Conservation (phyloP, 2,113 vertebrate species). For the Aleadryas rufinucha region DNA sequence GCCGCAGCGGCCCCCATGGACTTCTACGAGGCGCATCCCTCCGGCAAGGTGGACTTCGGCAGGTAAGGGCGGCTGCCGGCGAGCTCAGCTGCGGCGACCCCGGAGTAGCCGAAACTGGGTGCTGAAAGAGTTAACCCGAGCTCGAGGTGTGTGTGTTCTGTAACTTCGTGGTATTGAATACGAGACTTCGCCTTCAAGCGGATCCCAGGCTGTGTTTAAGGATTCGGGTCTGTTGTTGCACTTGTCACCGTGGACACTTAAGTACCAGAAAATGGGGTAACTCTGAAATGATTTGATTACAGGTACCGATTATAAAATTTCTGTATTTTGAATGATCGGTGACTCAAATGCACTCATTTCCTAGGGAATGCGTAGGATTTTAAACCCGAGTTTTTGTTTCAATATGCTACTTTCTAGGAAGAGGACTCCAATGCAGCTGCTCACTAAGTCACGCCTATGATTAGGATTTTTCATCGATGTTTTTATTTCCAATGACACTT, state of each 20-base stretch:
- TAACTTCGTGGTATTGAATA: accelerated
- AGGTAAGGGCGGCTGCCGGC: neutral
- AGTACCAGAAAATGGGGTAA: neutral
- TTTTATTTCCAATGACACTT: neutral
- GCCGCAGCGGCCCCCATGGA: neutral
- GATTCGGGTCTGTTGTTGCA: accelerated
- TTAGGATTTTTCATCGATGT: neutral
- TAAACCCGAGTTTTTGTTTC: neutral
- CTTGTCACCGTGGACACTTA: accelerated
- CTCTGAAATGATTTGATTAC: neutral
- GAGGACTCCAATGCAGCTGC: too few relatives aligned
- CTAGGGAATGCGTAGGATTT: neutral
- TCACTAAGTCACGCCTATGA: neutral
- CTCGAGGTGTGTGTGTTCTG: accelerated
- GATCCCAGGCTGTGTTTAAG: accelerated
- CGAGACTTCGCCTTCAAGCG: neutral
- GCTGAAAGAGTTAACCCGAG: neutral
- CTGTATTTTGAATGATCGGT: accelerated
- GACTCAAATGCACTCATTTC: accelerated
- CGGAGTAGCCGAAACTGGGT: neutral
- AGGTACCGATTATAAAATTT: neutral
- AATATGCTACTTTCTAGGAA: accelerated
- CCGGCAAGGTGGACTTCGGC: constrained; percentile 47
- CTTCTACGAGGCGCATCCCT: constrained; percentile 31
- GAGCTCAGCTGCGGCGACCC: neutral